Evolutionary conservation across 1,140 invertebrate species (phyloP).

Genomic region (Drosophila mauritiana): DNA sequence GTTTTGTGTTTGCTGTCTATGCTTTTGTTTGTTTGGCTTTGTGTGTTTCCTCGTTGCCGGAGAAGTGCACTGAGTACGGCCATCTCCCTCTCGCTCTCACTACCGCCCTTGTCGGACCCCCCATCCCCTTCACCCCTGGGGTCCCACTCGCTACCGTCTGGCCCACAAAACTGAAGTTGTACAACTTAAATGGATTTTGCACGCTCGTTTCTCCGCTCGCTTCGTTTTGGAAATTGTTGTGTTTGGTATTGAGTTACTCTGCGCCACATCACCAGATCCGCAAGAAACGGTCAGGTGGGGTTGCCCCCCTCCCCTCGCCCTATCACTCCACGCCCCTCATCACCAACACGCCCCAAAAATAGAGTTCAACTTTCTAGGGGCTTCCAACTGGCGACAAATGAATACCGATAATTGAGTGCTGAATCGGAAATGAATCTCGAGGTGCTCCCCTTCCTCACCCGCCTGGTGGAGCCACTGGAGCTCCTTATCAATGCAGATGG

Average conservation of each 20-base stretch:
- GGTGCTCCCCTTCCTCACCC: too few species aligned
- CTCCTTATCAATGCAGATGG: too few species aligned
- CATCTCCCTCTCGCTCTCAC: background rate
- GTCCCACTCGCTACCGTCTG: background rate
- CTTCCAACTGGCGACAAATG: constrained; percentile 24
- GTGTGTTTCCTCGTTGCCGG: constrained; percentile 8
- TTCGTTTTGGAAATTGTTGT: constrained; percentile 30
- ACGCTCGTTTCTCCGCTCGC: constrained; percentile 50
- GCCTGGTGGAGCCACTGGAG: too few species aligned
- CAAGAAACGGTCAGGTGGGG: constrained; percentile 4
- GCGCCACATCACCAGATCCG: constrained; percentile 45
- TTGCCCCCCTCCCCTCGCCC: too few species aligned
- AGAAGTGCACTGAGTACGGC: constrained; percentile 24
- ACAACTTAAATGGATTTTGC: constrained; percentile 70
- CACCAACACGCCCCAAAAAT: background rate
- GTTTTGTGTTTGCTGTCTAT: constrained; percentile 19
- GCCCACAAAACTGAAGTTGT: constrained; percentile 33
- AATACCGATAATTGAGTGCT: too few species aligned
- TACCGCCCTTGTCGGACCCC: background rate
- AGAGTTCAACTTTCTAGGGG: constrained; percentile 56
- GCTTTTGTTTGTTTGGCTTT: constrained; percentile 31
- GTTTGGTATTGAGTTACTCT: constrained; percentile 58
- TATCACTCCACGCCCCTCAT: too few species aligned
- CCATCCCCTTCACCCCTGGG: too few species aligned
- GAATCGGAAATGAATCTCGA: too few species aligned